These are phyloP conservation scores for Dichetophora obliterata DNA, from an alignment of 2,888 invertebrate genomes.

Conservation along the genomic window DNA sequence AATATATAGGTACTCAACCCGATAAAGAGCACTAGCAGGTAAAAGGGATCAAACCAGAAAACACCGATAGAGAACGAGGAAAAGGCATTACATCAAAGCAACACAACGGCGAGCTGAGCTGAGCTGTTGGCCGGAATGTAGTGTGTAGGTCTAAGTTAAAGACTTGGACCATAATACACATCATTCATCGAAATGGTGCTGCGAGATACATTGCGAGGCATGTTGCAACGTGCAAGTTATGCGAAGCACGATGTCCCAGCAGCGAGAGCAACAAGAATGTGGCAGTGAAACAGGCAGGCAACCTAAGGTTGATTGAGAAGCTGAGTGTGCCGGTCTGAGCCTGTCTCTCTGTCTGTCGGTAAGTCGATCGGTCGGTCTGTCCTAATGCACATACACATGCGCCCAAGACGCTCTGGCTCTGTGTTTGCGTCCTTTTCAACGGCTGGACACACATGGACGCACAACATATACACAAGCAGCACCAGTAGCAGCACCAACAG, in stretches of 20 bases:
- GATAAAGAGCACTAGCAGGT: constrained; percentile 9
- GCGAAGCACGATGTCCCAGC: constrained; percentile 12
- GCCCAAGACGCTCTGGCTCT: neutral
- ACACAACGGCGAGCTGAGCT: constrained; percentile 17
- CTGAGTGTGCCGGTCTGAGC: neutral
- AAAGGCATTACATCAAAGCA: constrained; percentile 25
- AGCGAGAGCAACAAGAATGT: constrained; percentile 23
- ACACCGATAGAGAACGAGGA: neutral
- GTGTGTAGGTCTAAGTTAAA: constrained; percentile 10
- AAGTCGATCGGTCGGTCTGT: too few relatives aligned
- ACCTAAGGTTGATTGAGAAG: neutral
- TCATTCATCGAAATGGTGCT: constrained; percentile 33
- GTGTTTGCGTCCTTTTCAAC: neutral
- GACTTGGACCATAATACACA: neutral
- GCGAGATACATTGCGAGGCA: neutral
- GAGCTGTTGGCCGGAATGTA: constrained; percentile 26
- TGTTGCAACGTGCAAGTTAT: constrained; percentile 31
- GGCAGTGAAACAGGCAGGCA: constrained; percentile 18
- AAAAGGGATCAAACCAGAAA: constrained; percentile 15
- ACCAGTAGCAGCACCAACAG: neutral
- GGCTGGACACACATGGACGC: constrained; percentile 17
- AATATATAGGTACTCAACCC: neutral
- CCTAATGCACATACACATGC: neutral
- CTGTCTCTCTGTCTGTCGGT: too few relatives aligned
- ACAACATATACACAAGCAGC: neutral